Base-by-base conservation (phyloP, 2,113 vertebrate genomes). In the Xiphophorus couchianus region DNA sequence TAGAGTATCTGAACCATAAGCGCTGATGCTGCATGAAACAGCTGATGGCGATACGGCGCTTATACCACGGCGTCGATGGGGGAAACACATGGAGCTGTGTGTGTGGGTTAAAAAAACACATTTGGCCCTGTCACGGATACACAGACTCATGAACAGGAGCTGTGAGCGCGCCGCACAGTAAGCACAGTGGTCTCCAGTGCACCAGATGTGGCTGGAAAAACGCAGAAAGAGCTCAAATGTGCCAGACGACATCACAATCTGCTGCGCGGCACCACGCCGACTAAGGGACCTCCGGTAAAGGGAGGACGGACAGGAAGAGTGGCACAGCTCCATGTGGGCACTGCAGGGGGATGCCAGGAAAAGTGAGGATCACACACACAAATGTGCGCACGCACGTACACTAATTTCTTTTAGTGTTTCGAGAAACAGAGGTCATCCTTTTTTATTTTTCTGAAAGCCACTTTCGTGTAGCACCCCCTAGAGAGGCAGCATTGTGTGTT, bases 191-290 rank as follows among this genome's bases (percentile, higher is more conserved):
- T 78, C 69, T 75, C 70, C 69, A 62, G 66, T 62, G 3, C 54
- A 72, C 4, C 4, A 17, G 64, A 72, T 67, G 3, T 39, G 77
- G 68, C 76, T 77, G 65, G 51, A 86, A 37, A 58, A 88, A 82
- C 67, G 78, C 73, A 77, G 77, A 76, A 74, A 75, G 83, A 84
- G 28, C 78, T 83, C 85, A 80, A 84, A 82, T 75, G 77, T 87
- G 90, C 75, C 83, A 88, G 62, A 74, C 31, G 29, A 64, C 69
- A 89, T 92, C 82, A 87, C 7, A 60, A 39, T 88, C 88, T 39
- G 0, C 74, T 65, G 69, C 68, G 62, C 51, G 48, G 61, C 37
- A 48, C 74, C 63, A 63, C 0, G 62, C 71, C 3, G 1, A 61
- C 15, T 25, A 39, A 19, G 0, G 17, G 31, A 74, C 83, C 76